Evolutionary conservation across 2,888 invertebrate genomes (phyloP).

Genomic region (Lordiphosa andalusiaca): DNA sequence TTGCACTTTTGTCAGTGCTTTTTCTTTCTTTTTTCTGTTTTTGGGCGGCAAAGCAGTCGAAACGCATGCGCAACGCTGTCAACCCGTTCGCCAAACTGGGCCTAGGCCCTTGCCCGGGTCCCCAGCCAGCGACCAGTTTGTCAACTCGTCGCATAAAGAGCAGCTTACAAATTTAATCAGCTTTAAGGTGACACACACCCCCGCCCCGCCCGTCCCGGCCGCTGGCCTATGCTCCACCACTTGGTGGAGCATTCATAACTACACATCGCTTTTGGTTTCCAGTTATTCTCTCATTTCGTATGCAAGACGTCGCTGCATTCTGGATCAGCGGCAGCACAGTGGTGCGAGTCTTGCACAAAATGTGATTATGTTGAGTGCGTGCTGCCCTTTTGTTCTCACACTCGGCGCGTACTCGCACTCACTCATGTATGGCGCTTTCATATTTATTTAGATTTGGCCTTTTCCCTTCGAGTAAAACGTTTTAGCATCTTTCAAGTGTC

Average conservation of each 20-base stretch:
- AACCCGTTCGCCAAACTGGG: constrained; percentile 5
- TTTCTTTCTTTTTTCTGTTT: constrained; percentile 9
- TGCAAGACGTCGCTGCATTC: constrained; percentile 58
- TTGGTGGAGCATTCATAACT: constrained; percentile 63
- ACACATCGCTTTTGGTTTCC: constrained; percentile 56
- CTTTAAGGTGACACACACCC: constrained; percentile 43
- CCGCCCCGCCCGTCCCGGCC: not conserved
- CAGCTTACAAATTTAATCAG: constrained; percentile 76
- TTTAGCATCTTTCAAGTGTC: constrained; percentile 70
- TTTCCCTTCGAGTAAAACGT: constrained; percentile 53
- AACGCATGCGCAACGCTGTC: constrained; percentile 59
- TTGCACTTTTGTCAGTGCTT: constrained; percentile 51
- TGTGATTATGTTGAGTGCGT: constrained; percentile 44
- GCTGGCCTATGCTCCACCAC: constrained; percentile 40
- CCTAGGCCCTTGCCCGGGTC: constrained; percentile 9
- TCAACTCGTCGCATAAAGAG: constrained; percentile 54
- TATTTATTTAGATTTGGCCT: constrained; percentile 73
- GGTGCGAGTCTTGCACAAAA: constrained; percentile 35
- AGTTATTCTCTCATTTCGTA: constrained; percentile 62
- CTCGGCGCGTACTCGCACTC: constrained; percentile 54
- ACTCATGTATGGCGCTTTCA: constrained; percentile 68
- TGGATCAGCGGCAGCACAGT: constrained; percentile 58
- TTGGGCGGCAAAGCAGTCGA: constrained; percentile 30
- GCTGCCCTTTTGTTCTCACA: constrained; percentile 26
- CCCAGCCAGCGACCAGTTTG: constrained; percentile 55